Evolutionary conservation across 2,797 vertebrate genomes (phyloP).

Genomic region (Parotocinclus haroldoi): DNA sequence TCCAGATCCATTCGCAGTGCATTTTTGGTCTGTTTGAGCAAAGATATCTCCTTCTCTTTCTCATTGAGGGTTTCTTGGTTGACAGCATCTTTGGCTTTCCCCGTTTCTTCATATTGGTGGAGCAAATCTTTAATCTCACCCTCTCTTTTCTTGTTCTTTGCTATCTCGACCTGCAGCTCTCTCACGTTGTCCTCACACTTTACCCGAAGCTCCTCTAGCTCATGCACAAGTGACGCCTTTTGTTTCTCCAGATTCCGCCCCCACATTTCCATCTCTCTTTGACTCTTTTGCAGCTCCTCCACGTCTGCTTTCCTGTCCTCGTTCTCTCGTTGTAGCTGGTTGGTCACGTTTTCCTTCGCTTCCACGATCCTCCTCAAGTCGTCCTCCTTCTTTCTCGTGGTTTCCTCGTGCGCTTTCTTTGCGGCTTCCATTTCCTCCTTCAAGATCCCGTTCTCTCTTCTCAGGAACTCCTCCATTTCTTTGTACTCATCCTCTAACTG

Average conservation of each 20-base stretch:
- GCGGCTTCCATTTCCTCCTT: constrained; percentile 60
- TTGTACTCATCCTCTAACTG: constrained; percentile 33
- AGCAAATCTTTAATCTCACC: constrained; percentile 37
- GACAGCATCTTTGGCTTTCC: constrained; percentile 38
- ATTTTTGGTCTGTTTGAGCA: constrained; percentile 40
- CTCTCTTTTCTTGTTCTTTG: constrained; percentile 18
- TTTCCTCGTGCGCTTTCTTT: constrained; percentile 57
- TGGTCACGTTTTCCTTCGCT: constrained; percentile 40
- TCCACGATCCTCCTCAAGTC: constrained; percentile 14
- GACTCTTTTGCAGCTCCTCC: constrained; percentile 31
- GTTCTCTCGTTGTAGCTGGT: constrained; percentile 31
- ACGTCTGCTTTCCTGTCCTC: constrained; percentile 34
- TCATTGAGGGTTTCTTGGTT: constrained; percentile 29
- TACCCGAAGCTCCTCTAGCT: constrained; percentile 38
- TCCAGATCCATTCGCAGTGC: constrained; percentile 45
- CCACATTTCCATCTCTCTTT: constrained; percentile 31
- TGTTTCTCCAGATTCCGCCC: constrained; percentile 48
- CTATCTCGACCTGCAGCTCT: constrained; percentile 32
- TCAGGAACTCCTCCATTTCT: constrained; percentile 37
- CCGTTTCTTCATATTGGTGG: constrained; percentile 32
- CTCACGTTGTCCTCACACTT: constrained; percentile 49
- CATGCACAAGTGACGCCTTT: constrained; percentile 52
- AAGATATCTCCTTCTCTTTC: constrained; percentile 41
- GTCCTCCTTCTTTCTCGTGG: constrained; percentile 40
- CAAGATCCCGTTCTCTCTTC: constrained; percentile 44